These are phyloP conservation scores for Fulmarus glacialis DNA, from an alignment of 2,113 vertebrate genomes.

Conservation along the genomic window DNA sequence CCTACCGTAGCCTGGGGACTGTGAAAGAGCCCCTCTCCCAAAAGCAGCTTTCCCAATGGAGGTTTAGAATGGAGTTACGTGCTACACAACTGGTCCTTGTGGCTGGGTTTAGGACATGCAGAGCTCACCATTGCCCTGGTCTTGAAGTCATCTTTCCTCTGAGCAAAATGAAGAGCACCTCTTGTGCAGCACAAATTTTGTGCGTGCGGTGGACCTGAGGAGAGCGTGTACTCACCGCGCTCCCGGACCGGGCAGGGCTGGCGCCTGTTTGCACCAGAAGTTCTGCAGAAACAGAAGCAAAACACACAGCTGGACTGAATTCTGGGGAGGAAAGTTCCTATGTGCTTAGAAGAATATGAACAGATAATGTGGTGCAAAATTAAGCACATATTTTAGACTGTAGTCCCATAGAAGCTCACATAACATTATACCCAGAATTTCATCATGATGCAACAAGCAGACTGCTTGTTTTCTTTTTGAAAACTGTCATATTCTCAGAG, in stretches of 20 bases:
- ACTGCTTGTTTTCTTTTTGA: background rate
- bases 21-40: background rate
- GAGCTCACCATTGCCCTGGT: background rate
- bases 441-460: background rate
- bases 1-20: background rate
- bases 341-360: background rate
- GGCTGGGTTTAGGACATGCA: background rate
- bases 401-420: background rate
- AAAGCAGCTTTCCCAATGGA: background rate
- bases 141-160: background rate
- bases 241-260: background rate
- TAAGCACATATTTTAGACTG: background rate
- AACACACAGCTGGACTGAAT: background rate
- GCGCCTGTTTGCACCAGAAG: background rate
- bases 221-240: fast-evolving
- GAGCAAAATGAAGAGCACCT: background rate
- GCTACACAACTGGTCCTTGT: background rate
- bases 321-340: background rate
- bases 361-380: background rate
- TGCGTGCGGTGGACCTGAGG: fast-evolving
- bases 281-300: background rate
- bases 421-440: background rate
- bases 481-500: background rate
- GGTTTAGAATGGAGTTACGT: background rate
- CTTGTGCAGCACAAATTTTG: background rate